phyloP scores from a whole-genome alignment of 2,888 invertebrate genomes.

The Oscheius onirici region DNA sequence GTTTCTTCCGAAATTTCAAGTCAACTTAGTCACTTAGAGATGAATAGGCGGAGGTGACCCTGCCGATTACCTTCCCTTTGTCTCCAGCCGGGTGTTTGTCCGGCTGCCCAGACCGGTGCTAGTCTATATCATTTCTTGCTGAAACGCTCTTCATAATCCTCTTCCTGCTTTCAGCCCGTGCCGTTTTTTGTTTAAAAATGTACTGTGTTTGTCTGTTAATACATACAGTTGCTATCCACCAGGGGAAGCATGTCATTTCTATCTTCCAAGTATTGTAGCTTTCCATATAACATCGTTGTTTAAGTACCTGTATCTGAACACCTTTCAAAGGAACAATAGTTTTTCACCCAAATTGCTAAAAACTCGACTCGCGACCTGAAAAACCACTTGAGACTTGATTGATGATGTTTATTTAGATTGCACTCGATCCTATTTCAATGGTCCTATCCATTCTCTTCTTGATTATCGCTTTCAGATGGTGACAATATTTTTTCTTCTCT shows the following conservation, averaged over 20 bases:
- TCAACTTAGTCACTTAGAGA: not conserved
- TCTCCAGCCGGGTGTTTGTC: conserved; percentile 27
- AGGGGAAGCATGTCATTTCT: too few relatives aligned
- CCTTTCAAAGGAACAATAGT: too few relatives aligned
- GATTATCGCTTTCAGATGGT: conserved; percentile 12
- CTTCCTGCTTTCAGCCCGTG: conserved; percentile 5
- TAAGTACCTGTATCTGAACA: too few relatives aligned
- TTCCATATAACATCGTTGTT: too few relatives aligned
- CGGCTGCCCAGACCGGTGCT: conserved; percentile 26
- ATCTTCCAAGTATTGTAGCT: too few relatives aligned
- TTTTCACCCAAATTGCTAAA: too few relatives aligned
- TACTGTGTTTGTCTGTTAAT: too few relatives aligned
- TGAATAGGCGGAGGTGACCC: conserved; percentile 28
- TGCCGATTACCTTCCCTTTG: conserved; percentile 30
- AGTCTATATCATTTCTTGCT: conserved; percentile 25
- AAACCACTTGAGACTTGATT: conserved; percentile 28
- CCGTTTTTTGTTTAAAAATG: too few relatives aligned
- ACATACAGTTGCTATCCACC: too few relatives aligned
- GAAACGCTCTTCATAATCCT: conserved; percentile 17
- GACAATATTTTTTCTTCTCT: not conserved
- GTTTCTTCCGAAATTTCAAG: conserved; percentile 8
- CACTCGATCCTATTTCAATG: conserved; percentile 1
- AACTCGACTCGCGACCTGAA: not conserved
- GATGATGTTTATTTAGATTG: conserved; percentile 24
- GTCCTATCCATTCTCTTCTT: not conserved